Base-by-base conservation (phyloP, 2,888 invertebrate species). In the Marronus borbonicus region DNA sequence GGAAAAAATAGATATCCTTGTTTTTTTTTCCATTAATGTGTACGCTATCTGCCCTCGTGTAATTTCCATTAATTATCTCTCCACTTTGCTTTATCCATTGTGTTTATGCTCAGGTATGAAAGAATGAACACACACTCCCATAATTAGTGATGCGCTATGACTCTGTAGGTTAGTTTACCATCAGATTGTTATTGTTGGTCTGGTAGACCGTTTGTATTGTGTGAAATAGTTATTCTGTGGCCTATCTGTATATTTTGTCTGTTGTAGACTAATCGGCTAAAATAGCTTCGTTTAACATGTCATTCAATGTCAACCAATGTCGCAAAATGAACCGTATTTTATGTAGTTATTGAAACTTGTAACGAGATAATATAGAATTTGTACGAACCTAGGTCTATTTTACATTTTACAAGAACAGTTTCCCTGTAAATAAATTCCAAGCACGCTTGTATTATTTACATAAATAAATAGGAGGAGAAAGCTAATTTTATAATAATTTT, bases 91-190 rank as follows among this genome's bases (percentile, higher is more conserved):
- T 60, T 39, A 60, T 74, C 72, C 44, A 74, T 74, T 74, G 72
- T 74, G 20, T 74, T 74, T 58, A 60, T 49, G 62, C 49, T 10
- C 55, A 60, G 44, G 36, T 60, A 62, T 60, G 72, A 60, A 62
- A 60, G 72, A 74, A 44, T 49, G 28, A 60, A 28, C 36, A 31
- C 14, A 2, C 60, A 28, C 60, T 74, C 72, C 60, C 72, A 74
- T 44, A 74, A 74, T 74, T 74, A 60, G 72, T 62, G 60, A 39
- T 74, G 72, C 44, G 60, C 60, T 3, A 24, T 44, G 28, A 14
- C 20, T 74, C 60, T 62, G 14, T 72, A 44, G 72, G 72, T 74
- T 74, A 74, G 60, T 74, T 74, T 74, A 24, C 72, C 60, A 62
- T n/a, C 39, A 39, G 58, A 58, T 55, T 55, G 60, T 72, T 60